Evolutionary conservation across 2,113 vertebrate species (phyloP).

Genomic region (Gallinago paraguaiae): DNA sequence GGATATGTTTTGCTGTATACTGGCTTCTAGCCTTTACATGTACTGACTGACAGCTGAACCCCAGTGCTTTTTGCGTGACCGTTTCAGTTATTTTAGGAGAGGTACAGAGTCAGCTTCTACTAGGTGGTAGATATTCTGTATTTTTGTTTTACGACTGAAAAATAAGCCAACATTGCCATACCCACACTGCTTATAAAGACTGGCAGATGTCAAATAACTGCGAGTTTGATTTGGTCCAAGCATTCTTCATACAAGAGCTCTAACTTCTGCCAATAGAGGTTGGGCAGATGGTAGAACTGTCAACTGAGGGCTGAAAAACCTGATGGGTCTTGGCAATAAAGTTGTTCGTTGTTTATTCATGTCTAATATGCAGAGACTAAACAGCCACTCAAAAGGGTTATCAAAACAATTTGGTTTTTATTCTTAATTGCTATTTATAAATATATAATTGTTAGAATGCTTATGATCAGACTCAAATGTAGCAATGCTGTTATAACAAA

Average conservation of each 20-base stretch:
- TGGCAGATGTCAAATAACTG: constrained; percentile 26
- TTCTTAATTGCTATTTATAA: constrained; percentile 26
- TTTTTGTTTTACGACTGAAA: constrained; percentile 13
- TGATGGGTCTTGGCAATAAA: constrained; percentile 60
- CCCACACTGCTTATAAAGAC: constrained; percentile 2
- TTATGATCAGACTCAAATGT: neutral
- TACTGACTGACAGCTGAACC: constrained; percentile 33
- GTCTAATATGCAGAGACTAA: constrained; percentile 64
- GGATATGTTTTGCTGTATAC: neutral
- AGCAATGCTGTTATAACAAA: constrained; percentile 25
- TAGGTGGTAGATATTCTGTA: neutral
- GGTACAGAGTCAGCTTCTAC: neutral
- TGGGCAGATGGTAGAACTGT: constrained; percentile 65
- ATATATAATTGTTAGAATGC: neutral
- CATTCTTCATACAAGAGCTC: constrained; percentile 31
- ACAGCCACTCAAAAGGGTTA: constrained; percentile 35
- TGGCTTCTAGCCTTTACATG: constrained; percentile 1
- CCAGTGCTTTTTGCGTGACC: neutral
- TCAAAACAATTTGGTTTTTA: neutral
- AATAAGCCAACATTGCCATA: neutral
- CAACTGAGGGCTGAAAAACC: constrained; percentile 51
- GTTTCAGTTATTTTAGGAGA: constrained; percentile 16
- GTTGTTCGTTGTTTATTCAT: constrained; percentile 46
- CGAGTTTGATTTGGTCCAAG: constrained; percentile 36
- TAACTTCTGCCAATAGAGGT: constrained; percentile 16